These are phyloP conservation scores for Pollenia labialis DNA, from an alignment of 2,888 invertebrate genomes.

Conservation along the genomic window DNA sequence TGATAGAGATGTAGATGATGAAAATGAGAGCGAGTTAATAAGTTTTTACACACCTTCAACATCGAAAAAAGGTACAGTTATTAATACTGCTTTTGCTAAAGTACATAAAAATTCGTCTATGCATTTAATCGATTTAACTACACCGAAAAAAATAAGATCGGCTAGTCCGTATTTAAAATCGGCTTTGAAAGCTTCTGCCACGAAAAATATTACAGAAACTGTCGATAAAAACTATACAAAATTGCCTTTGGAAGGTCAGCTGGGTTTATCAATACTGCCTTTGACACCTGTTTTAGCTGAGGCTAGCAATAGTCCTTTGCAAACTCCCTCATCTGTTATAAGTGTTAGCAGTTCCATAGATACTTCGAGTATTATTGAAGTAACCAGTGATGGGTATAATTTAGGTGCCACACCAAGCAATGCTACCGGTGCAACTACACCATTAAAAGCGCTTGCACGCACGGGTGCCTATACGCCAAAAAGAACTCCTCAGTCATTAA, in stretches of 20 bases:
- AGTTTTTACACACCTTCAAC: constrained; percentile 79
- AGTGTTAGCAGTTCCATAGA: constrained; percentile 78
- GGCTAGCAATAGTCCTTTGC: constrained; percentile 7
- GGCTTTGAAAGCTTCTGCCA: constrained; percentile 59
- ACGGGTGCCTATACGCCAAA: constrained; percentile 75
- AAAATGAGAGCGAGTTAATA: constrained; percentile 76
- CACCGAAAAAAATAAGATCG: constrained; percentile 77
- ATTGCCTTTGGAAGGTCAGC: constrained; percentile 26
- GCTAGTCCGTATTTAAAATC: constrained; percentile 61
- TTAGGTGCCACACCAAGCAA: constrained; percentile 25
- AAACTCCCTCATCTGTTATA: constrained; percentile 73
- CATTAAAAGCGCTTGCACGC: constrained; percentile 56
- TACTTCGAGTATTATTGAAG: constrained; percentile 78
- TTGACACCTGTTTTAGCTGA: constrained; percentile 52
- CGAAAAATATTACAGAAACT: constrained; percentile 41
- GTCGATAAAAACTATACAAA: constrained; percentile 20
- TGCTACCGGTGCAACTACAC: constrained; percentile 66
- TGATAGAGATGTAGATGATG: constrained; percentile 73
- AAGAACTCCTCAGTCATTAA: constrained; percentile 80
- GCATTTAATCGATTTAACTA: constrained; percentile 82
- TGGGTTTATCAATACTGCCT: constrained; percentile 53
- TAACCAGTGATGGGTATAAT: constrained; percentile 74
- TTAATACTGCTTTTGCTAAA: constrained; percentile 17
- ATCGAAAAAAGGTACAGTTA: constrained; percentile 72
- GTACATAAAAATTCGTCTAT: constrained; percentile 77